Percentiles rank a stretch among this genome's conserved stretches.
These are phyloP conservation scores for Zaprionus ghesquierei DNA, from an alignment of 1,140 invertebrate genomes.

Conservation along the genomic window DNA sequence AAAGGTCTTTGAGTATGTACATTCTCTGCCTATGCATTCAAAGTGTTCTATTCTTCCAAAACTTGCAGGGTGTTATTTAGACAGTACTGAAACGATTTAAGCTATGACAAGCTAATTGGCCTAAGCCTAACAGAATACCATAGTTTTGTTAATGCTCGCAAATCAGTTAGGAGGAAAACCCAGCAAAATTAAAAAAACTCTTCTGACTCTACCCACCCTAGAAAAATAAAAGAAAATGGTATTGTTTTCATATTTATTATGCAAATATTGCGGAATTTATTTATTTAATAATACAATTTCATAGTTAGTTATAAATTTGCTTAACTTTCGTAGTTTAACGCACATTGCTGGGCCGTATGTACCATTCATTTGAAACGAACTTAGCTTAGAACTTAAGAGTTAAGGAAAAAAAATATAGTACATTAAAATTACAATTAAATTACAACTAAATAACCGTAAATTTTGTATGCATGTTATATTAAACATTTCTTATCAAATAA, in stretches of 20 bases:
- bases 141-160: too few relatives aligned
- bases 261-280: constrained; percentile 71
- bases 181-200: too few relatives aligned
- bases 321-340: constrained; percentile 43
- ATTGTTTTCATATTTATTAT: constrained; percentile 34
- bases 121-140: too few relatives aligned
- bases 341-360: constrained; percentile 60
- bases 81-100: too few relatives aligned
- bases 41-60: too few relatives aligned
- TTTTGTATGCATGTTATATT: constrained; percentile 33
- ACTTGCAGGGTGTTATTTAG: too few relatives aligned
- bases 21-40: too few relatives aligned
- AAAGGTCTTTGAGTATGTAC: too few relatives aligned
- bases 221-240: too few relatives aligned
- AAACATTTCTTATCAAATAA: constrained; percentile 35
- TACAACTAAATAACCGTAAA: constrained; percentile 77
- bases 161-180: too few relatives aligned
- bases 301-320: constrained; percentile 22
- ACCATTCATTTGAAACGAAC: constrained; percentile 48
- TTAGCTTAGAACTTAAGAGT: constrained; percentile 48
- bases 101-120: too few relatives aligned
- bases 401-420: constrained; percentile 55
- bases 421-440: constrained; percentile 62
- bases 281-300: constrained; percentile 47
- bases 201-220: too few relatives aligned